Evolutionary conservation across 2,888 invertebrate species (phyloP).

Genomic region (Argyresthia goedartella): DNA sequence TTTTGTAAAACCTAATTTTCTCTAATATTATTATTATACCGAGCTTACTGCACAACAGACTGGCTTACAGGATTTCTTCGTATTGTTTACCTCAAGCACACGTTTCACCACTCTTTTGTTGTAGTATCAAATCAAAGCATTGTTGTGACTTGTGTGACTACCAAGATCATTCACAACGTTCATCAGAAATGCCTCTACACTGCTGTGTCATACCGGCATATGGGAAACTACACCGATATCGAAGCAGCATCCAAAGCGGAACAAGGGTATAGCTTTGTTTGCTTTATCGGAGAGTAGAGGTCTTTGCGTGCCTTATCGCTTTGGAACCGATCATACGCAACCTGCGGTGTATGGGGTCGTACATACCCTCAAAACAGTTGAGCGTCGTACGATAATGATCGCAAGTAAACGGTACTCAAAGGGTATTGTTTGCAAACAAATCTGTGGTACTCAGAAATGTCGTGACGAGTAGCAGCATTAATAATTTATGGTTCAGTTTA

Average conservation of each 20-base stretch:
- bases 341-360: constrained; percentile 38
- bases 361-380: constrained; percentile 41
- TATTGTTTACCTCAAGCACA: constrained; percentile 30
- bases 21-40: no score
- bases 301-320: constrained; percentile 45
- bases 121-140: no score
- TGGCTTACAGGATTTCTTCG: constrained; percentile 25
- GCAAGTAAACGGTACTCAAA: constrained; percentile 22
- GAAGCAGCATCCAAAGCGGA: constrained; percentile 8
- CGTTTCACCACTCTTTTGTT: constrained; percentile 30
- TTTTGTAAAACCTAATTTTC: not conserved
- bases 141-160: no score
- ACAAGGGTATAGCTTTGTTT: not conserved
- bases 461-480: constrained; percentile 1
- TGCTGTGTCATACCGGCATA: not conserved
- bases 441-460: constrained; percentile 1
- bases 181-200: no score
- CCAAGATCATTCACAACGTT: no score
- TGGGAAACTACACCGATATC: not conserved
- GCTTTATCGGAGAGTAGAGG: constrained; percentile 8
- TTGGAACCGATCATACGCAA: constrained; percentile 21
- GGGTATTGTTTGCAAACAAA: constrained; percentile 21
- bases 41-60: not conserved
- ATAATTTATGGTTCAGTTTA: constrained; percentile 1
- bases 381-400: constrained; percentile 44